Percentiles rank a stretch among this genome's conserved stretches.
Evolutionary conservation across 1,140 invertebrate genomes (phyloP).

Genomic region (Eupristina koningsbergeri): DNA sequence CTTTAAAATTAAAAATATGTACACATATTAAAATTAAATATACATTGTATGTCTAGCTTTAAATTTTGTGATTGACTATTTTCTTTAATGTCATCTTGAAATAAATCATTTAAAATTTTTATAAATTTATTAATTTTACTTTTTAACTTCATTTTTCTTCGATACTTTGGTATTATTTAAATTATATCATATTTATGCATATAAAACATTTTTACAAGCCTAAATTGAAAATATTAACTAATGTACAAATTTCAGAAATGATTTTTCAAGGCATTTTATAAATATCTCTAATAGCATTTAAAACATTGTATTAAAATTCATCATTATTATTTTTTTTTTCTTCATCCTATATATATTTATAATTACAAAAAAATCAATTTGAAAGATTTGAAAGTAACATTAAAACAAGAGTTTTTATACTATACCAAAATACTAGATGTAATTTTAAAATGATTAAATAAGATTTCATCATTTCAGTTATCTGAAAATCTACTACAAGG

Average conservation of each 20-base stretch:
- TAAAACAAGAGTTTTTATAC: too few species aligned
- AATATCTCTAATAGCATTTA: conserved; percentile 33
- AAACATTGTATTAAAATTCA: conserved; percentile 35
- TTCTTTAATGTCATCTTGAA: not conserved
- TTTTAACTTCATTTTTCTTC: conserved; percentile 38
- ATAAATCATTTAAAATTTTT: not conserved
- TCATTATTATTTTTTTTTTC: too few species aligned
- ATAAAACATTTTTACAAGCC: conserved; percentile 33
- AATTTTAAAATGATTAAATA: too few species aligned
- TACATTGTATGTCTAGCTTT: not conserved
- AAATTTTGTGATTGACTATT: not conserved
- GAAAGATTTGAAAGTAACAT: too few species aligned
- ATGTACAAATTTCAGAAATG: not conserved
- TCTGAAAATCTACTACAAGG: too few species aligned
- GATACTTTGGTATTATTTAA: conserved; percentile 27
- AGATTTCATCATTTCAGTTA: too few species aligned
- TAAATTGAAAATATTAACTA: conserved; percentile 16
- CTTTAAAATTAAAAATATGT: conserved; percentile 4
- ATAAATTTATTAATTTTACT: conserved; percentile 38
- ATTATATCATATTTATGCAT: not conserved
- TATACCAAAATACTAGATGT: too few species aligned
- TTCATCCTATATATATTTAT: too few species aligned
- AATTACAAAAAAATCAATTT: too few species aligned
- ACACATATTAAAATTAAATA: not conserved
- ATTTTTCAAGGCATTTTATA: conserved; percentile 38